phyloP scores from a whole-genome alignment of 2,113 vertebrate genomes.

The Neogale vison region DNA sequence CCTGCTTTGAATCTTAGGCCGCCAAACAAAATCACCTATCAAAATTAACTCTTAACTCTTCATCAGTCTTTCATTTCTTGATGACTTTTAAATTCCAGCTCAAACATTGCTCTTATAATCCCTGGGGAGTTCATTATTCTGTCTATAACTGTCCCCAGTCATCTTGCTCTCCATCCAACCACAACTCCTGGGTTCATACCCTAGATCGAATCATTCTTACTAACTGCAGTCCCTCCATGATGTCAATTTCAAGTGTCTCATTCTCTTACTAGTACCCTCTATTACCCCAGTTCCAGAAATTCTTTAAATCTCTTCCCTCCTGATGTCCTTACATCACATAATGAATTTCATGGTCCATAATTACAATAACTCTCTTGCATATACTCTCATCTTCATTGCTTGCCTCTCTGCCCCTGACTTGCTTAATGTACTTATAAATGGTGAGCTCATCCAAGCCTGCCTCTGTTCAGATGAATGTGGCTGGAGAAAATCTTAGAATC shows the following conservation, averaged over 20 bases:
- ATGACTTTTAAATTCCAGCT: not conserved
- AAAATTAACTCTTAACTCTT: not conserved
- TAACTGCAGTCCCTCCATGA: not conserved
- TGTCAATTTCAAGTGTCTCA: not conserved
- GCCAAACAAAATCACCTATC: not conserved
- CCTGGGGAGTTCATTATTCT: not conserved
- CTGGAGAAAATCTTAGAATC: not conserved
- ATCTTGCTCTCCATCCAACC: not conserved
- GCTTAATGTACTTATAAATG: not conserved
- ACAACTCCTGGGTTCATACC: not conserved
- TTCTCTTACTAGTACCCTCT: not conserved
- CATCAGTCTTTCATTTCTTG: not conserved
- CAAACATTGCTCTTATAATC: not conserved
- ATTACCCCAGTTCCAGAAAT: not conserved
- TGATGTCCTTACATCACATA: not conserved
- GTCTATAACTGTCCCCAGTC: not conserved
- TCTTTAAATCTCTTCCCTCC: not conserved
- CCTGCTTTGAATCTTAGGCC: not conserved
- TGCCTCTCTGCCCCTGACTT: not conserved
- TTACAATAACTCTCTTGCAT: not conserved
- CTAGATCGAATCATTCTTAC: not conserved
- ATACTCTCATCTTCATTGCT: not conserved
- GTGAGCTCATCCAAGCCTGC: not conserved
- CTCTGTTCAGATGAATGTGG: not conserved
- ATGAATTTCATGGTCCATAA: not conserved